A percentile compares a stretch with the other conserved stretches of the same genome.
These are phyloP conservation scores for Sminthurides aquaticus DNA, from an alignment of 2,888 invertebrate genomes.

Conservation along the genomic window DNA sequence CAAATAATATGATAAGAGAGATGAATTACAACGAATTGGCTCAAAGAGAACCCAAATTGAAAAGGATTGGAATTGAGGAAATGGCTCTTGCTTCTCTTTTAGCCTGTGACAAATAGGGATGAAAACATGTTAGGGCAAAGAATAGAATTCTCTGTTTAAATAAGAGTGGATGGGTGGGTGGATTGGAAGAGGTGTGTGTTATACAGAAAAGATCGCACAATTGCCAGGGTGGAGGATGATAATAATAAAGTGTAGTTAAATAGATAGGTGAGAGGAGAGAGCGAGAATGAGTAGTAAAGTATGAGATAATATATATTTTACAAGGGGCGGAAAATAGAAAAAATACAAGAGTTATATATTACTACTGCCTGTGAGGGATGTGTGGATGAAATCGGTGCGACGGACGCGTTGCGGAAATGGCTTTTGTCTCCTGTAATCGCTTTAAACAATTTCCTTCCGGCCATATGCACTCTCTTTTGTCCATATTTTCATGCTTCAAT, in stretches of 20 bases:
- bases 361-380: neutral
- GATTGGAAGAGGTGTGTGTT: neutral
- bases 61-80: no score
- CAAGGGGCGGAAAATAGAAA: neutral
- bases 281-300: neutral
- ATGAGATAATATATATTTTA: neutral
- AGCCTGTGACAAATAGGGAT: no score
- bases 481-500: conserved; percentile 43
- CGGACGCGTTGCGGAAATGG: conserved; percentile 39
- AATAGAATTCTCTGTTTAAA: neutral
- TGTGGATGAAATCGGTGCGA: conserved; percentile 27
- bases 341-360: neutral
- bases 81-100: no score
- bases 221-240: neutral
- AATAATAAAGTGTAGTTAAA: neutral
- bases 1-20: no score
- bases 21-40: no score
- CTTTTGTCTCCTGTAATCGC: conserved; percentile 43
- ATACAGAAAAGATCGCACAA: no score
- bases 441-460: conserved; percentile 44
- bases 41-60: no score
- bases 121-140: no score
- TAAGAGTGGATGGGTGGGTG: neutral
- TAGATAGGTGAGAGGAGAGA: neutral
- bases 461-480: conserved; percentile 41